phyloP scores from a whole-genome alignment of 2,113 vertebrate genomes.

The Ancistrus triradiatus region DNA sequence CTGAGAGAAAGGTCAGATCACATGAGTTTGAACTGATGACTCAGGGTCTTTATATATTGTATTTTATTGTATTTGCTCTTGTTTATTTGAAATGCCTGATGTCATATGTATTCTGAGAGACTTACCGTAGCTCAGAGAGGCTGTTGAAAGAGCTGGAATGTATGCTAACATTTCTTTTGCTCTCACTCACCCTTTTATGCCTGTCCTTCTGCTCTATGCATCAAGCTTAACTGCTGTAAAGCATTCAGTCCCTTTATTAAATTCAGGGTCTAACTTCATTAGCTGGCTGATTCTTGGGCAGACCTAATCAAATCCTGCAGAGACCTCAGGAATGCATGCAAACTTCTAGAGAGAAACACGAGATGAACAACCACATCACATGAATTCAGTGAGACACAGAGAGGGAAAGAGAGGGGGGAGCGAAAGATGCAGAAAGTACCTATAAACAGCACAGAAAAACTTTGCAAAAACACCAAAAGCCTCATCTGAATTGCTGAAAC shows the following conservation, averaged over 20 bases:
- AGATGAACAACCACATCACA: neutral
- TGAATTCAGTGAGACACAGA: neutral
- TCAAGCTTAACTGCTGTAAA: slow-evolving; percentile 8
- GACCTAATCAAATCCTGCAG: slow-evolving; percentile 36
- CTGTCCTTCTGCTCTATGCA: slow-evolving; percentile 10
- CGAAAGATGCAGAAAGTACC: too few relatives aligned
- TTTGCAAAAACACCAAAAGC: neutral
- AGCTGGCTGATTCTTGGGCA: slow-evolving; percentile 1
- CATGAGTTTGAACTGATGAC: too few relatives aligned
- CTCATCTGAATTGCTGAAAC: neutral
- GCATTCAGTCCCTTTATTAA: slow-evolving; percentile 14
- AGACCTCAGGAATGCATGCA: slow-evolving; percentile 25
- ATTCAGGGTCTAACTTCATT: slow-evolving; percentile 35
- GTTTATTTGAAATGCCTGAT: slow-evolving; percentile 2
- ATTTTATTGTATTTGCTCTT: too few relatives aligned
- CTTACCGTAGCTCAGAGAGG: slow-evolving; percentile 11
- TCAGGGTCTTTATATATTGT: too few relatives aligned
- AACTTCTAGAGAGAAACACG: neutral
- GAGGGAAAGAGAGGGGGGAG: neutral
- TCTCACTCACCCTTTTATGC: slow-evolving; percentile 7
- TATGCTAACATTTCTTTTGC: neutral
- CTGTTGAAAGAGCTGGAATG: slow-evolving; percentile 17
- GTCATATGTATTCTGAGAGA: slow-evolving; percentile 1
- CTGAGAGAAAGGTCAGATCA: too few relatives aligned
- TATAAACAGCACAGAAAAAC: neutral